Evolutionary conservation across 1,140 invertebrate species (phyloP).

Genomic region (Anadara kagoshimensis): DNA sequence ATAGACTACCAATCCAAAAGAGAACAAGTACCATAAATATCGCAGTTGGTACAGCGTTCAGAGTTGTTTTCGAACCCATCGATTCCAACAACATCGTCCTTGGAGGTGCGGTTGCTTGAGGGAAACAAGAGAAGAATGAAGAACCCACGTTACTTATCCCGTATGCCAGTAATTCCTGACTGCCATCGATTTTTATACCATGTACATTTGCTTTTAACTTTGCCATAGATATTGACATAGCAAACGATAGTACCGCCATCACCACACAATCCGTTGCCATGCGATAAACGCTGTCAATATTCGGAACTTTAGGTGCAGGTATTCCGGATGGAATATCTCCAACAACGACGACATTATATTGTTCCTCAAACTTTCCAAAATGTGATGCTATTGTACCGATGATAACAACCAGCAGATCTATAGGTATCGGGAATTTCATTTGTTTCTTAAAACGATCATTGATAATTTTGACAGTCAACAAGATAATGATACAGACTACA

Average conservation of each 20-base stretch:
- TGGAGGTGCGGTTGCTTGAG: conserved; percentile 85
- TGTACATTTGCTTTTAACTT: conserved; percentile 71
- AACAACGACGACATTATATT: conserved; percentile 71
- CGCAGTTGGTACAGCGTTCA: conserved; percentile 68
- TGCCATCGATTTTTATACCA: conserved; percentile 69
- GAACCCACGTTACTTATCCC: conserved; percentile 72
- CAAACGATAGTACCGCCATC: conserved; percentile 64
- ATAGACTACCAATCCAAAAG: conserved; percentile 70
- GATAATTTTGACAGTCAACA: conserved; percentile 86
- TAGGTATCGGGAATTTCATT: conserved; percentile 84
- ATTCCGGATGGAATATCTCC: conserved; percentile 73
- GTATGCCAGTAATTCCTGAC: conserved; percentile 76
- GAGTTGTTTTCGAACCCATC: conserved; percentile 49
- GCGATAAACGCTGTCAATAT: conserved; percentile 18
- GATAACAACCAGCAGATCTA: conserved; percentile 84
- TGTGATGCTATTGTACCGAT: conserved; percentile 69
- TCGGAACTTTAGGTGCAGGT: conserved; percentile 44
- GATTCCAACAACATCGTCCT: conserved; percentile 80
- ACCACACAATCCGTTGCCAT: conserved; percentile 56
- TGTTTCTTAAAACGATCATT: conserved; percentile 83
- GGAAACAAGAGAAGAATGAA: conserved; percentile 76
- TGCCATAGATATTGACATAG: conserved; percentile 69
- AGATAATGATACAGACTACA: conserved; percentile 80
- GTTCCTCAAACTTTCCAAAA: conserved; percentile 63
- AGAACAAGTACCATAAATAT: conserved; percentile 74